These are phyloP conservation scores for Prinia subflava DNA, from an alignment of 2,113 vertebrate species.

Conservation along the genomic window DNA sequence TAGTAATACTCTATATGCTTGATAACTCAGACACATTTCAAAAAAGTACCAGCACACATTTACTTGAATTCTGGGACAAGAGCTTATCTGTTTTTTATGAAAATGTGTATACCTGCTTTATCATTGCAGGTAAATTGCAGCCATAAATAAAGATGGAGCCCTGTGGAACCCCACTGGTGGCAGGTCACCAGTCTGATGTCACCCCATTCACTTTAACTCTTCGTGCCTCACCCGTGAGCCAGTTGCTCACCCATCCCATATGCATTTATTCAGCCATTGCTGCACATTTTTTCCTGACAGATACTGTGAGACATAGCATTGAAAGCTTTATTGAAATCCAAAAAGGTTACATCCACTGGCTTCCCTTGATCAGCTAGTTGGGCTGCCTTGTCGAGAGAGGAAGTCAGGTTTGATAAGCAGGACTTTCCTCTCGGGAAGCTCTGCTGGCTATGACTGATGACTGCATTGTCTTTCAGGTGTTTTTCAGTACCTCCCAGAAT, in stretches of 20 bases:
- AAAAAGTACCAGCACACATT: background rate
- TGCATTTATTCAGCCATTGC: background rate
- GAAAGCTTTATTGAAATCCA: background rate
- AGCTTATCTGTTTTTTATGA: background rate
- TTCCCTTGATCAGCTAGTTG: background rate
- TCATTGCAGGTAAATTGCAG: background rate
- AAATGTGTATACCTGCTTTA: background rate
- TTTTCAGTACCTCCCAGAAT: background rate
- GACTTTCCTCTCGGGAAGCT: background rate
- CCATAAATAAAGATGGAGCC: background rate
- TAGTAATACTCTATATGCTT: background rate
- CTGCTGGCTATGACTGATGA: background rate
- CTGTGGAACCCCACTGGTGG: background rate
- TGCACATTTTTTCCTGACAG: background rate
- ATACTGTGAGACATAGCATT: fast-evolving
- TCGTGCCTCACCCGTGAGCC: background rate
- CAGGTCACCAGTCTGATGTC: background rate
- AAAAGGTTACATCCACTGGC: background rate
- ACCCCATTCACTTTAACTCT: background rate
- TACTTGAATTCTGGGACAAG: background rate
- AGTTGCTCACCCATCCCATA: background rate
- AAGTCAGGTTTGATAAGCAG: background rate
- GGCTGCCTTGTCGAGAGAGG: background rate
- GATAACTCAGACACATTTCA: background rate
- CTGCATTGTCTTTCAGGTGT: background rate